phyloP scores from a whole-genome alignment of 2,797 vertebrate species.

The Sebastes steindachneri region DNA sequence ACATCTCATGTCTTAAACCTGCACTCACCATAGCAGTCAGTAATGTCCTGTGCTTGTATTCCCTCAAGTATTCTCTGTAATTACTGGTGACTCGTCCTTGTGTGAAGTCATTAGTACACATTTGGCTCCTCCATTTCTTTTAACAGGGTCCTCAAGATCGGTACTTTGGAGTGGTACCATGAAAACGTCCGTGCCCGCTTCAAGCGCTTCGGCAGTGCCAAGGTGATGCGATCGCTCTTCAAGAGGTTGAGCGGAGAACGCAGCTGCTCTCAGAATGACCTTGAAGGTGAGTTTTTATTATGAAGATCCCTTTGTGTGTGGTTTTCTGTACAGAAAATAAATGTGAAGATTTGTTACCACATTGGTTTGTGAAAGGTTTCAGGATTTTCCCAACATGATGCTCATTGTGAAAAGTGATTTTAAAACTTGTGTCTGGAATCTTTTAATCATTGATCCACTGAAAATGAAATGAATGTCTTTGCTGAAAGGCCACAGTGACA shows the following conservation, averaged over 20 bases:
- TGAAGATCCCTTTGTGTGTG: not conserved
- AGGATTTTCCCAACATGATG: not conserved
- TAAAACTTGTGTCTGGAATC: not conserved
- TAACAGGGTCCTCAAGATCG: slow-evolving; percentile 88
- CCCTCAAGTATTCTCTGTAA: not conserved
- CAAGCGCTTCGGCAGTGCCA: slow-evolving; percentile 92
- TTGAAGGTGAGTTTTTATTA: slow-evolving; percentile 72
- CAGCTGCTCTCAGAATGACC: slow-evolving; percentile 55
- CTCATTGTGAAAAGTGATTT: not conserved
- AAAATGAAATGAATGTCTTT: not conserved
- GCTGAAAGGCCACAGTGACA: no score
- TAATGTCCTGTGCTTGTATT: not conserved
- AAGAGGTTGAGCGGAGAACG: slow-evolving; percentile 80
- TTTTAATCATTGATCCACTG: not conserved
- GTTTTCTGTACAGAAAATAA: not conserved
- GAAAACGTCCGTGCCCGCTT: slow-evolving; percentile 89
- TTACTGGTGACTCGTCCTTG: not conserved
- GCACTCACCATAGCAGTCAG: not conserved
- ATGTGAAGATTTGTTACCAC: not conserved
- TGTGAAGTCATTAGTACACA: not conserved
- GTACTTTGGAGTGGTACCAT: slow-evolving; percentile 94
- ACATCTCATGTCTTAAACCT: not conserved
- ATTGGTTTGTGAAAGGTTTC: not conserved
- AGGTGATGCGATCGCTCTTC: slow-evolving; percentile 90
- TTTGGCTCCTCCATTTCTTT: not conserved